phyloP scores from a whole-genome alignment of 1,140 invertebrate species.

The Lycorma delicatula region DNA sequence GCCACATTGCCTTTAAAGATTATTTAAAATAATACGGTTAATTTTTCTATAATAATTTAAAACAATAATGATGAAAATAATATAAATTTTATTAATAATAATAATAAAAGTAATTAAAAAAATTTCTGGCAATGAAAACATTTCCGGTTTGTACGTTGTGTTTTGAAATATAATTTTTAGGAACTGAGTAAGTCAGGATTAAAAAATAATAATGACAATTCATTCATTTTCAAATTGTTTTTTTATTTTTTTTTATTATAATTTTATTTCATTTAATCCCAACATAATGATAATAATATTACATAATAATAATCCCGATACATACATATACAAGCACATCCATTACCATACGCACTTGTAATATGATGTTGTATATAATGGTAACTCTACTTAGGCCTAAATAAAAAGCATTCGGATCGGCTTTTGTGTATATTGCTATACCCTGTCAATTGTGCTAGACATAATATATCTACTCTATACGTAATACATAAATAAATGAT shows the following conservation, averaged over 20 bases:
- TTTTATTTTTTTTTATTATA: neutral
- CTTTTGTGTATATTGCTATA: slow-evolving; percentile 13
- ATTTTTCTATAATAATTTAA: too few relatives aligned
- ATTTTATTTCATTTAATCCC: slow-evolving; percentile 9
- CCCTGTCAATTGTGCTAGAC: slow-evolving; percentile 1
- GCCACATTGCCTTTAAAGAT: slow-evolving; percentile 21
- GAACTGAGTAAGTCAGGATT: neutral
- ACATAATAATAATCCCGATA: slow-evolving; percentile 8
- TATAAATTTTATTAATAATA: neutral
- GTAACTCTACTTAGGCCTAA: slow-evolving; percentile 11
- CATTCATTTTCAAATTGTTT: too few relatives aligned
- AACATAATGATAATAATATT: neutral
- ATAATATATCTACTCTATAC: too few relatives aligned
- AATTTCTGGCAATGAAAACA: slow-evolving; percentile 24
- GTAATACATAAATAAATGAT: too few relatives aligned
- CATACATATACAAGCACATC: slow-evolving; percentile 6
- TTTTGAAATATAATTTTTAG: slow-evolving; percentile 21
- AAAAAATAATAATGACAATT: neutral
- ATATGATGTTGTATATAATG: slow-evolving; percentile 1
- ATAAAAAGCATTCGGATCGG: slow-evolving; percentile 14
- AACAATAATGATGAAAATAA: too few relatives aligned
- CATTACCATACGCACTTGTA: slow-evolving; percentile 3
- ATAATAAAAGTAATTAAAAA: neutral
- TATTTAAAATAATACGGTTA: too few relatives aligned
- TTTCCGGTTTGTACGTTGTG: slow-evolving; percentile 23